Base-by-base conservation (phyloP, 2,113 vertebrate species). In the Caretta caretta region DNA sequence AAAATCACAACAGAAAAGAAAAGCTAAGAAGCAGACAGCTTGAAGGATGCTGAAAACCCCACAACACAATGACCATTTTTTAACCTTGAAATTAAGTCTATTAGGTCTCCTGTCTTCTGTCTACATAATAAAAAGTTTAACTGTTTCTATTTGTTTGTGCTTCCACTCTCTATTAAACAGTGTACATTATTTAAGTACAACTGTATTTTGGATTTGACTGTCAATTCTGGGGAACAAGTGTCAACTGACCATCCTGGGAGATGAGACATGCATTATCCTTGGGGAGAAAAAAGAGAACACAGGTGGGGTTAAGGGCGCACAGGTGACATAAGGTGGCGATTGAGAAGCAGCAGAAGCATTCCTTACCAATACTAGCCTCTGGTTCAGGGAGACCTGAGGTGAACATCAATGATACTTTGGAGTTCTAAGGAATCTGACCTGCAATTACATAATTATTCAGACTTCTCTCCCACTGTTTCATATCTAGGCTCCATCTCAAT, bases 391-490 rank as follows among this genome's bases (percentile, higher is more conserved):
- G 0, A 84, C 79, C 4, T n/a, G 87, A 84, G 10, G 51, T 72
- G 54, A 96, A 80, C 0, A 0, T 16, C 89, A 84, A 38, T 20
- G 4, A 1, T 35, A 56, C 54, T 51, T 38, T 69, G 88, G 87
- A 86, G 5, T 51, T 76, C 35, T 5, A 16, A 56, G 35, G 20
- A 95, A 86, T 42, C n/a, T 1, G 2, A 27, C 24, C 29, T 89
- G 48, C 53, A 87, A 54, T 38, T 88, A 69, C 89, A 90, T 91
- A 85, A 87, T 95, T 91, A 96, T 92, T 92, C 88, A 94, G 88
- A 83, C 53, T 56, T 31, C 80, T 92, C 42, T 56, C 29, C n/a
- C 62, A 17, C 31, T 65, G 56, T 92, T 87, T 80, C 53, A 49
- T 83, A 90, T 80, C 65, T 90, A 93, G 83, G 20, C 65, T 65